A percentile compares a stretch with the other conserved stretches of the same genome.
These are phyloP conservation scores for Apotomis betuletana DNA, from an alignment of 2,888 invertebrate species.

Conservation along the genomic window DNA sequence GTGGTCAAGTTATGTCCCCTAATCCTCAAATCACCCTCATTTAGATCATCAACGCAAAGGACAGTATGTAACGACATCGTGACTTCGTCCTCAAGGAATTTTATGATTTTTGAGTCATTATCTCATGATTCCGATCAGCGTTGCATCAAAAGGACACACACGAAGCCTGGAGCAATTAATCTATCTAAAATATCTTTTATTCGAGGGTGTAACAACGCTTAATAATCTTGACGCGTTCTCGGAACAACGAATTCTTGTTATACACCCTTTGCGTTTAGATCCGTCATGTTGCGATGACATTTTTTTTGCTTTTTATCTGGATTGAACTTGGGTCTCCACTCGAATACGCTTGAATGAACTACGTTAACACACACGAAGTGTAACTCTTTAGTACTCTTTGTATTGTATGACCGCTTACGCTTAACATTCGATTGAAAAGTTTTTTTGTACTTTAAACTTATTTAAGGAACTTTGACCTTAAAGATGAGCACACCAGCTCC, in stretches of 20 bases:
- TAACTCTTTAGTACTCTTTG: too few species aligned
- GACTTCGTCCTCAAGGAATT: slow-evolving; percentile 70
- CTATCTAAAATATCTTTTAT: slow-evolving; percentile 55
- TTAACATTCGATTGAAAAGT: too few species aligned
- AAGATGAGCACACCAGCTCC: too few species aligned
- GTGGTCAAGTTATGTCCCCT: slow-evolving; percentile 44
- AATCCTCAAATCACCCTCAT: slow-evolving; percentile 69
- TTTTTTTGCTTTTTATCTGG: not conserved
- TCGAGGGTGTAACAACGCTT: slow-evolving; percentile 50
- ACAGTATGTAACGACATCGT: slow-evolving; percentile 71
- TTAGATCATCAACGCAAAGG: slow-evolving; percentile 74
- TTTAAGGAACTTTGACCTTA: too few species aligned
- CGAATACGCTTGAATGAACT: too few species aligned
- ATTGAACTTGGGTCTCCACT: too few species aligned
- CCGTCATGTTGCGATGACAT: slow-evolving; percentile 33
- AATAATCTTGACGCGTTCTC: slow-evolving; percentile 50
- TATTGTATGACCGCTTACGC: too few species aligned
- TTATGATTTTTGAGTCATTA: slow-evolving; percentile 74
- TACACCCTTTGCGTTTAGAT: slow-evolving; percentile 33
- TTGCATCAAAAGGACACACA: slow-evolving; percentile 77
- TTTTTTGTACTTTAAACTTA: too few species aligned
- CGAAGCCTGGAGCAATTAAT: slow-evolving; percentile 74
- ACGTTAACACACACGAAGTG: too few species aligned
- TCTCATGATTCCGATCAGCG: slow-evolving; percentile 76
- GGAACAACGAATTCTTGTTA: slow-evolving; percentile 44